Evolutionary conservation across 1,140 invertebrate species (phyloP).

Genomic region (Whitmania pigra): DNA sequence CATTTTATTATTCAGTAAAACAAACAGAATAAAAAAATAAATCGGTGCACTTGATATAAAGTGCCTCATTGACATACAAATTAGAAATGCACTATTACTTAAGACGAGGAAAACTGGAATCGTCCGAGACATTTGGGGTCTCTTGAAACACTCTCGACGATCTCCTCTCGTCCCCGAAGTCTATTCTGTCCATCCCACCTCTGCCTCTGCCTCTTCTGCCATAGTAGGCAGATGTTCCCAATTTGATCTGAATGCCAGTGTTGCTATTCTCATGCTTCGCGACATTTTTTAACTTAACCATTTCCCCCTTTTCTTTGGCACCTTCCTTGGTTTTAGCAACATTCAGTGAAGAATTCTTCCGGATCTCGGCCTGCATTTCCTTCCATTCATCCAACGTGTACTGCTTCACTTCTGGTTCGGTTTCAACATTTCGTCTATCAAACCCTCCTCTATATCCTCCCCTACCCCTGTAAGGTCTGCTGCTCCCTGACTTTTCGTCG

Average conservation of each 20-base stretch:
- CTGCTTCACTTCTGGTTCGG: conserved; percentile 24
- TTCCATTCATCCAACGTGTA: conserved; percentile 24
- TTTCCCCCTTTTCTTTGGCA: conserved; percentile 58
- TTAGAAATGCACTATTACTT: neutral
- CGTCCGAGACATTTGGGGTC: conserved; percentile 85
- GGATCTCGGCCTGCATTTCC: conserved; percentile 1
- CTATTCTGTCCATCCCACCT: conserved; percentile 40
- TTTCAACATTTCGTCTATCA: conserved; percentile 21
- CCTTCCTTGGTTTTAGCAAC: conserved; percentile 80
- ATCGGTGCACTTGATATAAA: too few relatives aligned
- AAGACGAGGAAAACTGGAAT: conserved; percentile 81
- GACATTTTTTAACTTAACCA: conserved; percentile 53
- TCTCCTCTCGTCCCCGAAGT: conserved; percentile 37
- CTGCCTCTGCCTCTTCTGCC: conserved; percentile 19
- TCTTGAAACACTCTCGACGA: conserved; percentile 32
- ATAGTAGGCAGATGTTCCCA: conserved; percentile 28
- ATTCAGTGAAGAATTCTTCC: conserved; percentile 51
- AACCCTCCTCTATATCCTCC: conserved; percentile 12
- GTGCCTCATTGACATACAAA: too few relatives aligned
- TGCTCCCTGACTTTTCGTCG: conserved; percentile 79
- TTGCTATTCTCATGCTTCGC: conserved; percentile 21
- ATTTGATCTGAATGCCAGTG: conserved; percentile 35
- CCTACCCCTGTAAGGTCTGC: neutral
- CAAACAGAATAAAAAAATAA: too few relatives aligned
- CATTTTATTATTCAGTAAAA: too few relatives aligned